Evolutionary conservation across 2,797 vertebrate genomes (phyloP), one percentile per base, ranked within the genome.

Genomic region (Calcarius lapponicus): DNA sequence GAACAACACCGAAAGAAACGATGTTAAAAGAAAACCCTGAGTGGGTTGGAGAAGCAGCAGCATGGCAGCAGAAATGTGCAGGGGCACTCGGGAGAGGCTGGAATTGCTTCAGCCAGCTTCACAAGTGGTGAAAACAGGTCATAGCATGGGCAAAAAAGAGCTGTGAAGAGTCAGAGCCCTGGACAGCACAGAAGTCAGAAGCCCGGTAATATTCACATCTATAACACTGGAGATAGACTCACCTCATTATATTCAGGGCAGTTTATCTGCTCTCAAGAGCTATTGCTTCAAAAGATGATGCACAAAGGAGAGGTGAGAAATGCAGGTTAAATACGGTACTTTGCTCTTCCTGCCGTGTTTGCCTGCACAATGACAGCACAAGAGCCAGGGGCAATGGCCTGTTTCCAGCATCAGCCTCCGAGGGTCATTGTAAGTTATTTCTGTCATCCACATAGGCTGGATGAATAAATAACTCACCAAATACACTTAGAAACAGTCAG

Each of bases 321-420:
- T 26, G 60, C 11, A n/a, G 72, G 48, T 80, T 74, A 85, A 79
- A 79, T 9, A 8, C 0, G 1, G 7, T 16, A 3, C 50, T 64
- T 60, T 0, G 7, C 20, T 61, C 34, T 50, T 16, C 66, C 42
- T n/a, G 32, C 65, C 28, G 42, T 3, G 21, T 65, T 65, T 51
- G 31, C 38, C 62, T 32, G 43, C 45, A 19, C 53, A 8, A 11
- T 2, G 51, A 58, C 48, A 43, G 61, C 69, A 11, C 6, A 5
- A n/a, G 50, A 3, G 29, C 22, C 2, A 0, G 2, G 3, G 47
- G 51, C 13, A 54, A 26, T 25, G 29, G 85, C 36, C 54, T 16
- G 14, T 2, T 13, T 57, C 29, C 58, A 38, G 76, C 3, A 15
- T 2, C 83, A 57, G 22, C 26, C 45, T 15, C 73, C 1, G 0